These are phyloP conservation scores for Rachycentron canadum DNA, from an alignment of 2,797 vertebrate species.

Conservation along the genomic window DNA sequence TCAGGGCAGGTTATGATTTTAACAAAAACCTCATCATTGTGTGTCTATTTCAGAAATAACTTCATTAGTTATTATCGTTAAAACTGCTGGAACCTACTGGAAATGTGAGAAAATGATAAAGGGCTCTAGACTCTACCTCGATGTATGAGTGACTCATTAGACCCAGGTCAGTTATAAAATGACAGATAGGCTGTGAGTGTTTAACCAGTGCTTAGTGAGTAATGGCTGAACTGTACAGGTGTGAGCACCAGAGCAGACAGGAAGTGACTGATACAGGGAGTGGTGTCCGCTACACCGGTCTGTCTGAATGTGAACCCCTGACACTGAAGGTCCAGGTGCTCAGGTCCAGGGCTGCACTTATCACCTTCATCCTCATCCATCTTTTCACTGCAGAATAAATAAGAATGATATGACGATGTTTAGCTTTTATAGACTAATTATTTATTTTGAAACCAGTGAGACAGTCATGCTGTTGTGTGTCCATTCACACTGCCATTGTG, in stretches of 20 bases:
- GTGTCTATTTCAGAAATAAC: too few species aligned
- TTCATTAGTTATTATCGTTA: too few species aligned
- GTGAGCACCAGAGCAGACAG: conserved; percentile 53
- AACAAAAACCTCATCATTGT: too few species aligned
- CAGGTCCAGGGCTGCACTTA: not conserved
- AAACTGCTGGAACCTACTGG: too few species aligned
- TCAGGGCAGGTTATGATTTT: too few species aligned
- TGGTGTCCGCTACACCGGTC: conserved; percentile 19
- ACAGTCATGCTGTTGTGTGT: not conserved
- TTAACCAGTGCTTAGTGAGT: conserved; percentile 58
- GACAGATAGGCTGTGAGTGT: conserved; percentile 13
- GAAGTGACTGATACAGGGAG: conserved; percentile 73
- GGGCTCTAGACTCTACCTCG: too few species aligned
- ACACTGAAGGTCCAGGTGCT: not conserved
- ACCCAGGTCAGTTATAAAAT: conserved; percentile 13
- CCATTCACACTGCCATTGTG: not conserved
- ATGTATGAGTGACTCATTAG: conserved; percentile 45
- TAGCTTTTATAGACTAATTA: not conserved
- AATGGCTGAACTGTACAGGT: conserved; percentile 50
- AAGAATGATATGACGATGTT: not conserved
- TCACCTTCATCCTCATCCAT: not conserved
- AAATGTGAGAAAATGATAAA: too few species aligned
- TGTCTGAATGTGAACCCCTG: not conserved
- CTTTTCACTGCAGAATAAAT: conserved; percentile 1
- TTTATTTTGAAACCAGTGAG: conserved; percentile 6